Conservation (phyloP, 2,888 invertebrate genomes). For the Hydriomena furcata region DNA sequence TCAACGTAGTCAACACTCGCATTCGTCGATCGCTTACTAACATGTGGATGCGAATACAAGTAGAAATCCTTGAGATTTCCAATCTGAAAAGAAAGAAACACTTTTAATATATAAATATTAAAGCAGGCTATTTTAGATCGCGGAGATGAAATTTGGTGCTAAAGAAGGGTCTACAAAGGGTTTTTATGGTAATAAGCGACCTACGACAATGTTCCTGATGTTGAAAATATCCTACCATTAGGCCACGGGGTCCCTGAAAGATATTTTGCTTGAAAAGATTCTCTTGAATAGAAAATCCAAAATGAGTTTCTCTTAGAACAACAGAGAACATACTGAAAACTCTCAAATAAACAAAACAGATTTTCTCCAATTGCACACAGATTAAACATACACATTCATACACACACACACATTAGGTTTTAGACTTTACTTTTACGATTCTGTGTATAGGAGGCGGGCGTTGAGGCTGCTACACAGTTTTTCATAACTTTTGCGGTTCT, state of each 20-base stretch:
- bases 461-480: too few species aligned
- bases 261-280: constrained; percentile 4
- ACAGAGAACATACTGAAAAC: too few species aligned
- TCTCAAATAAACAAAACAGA: too few species aligned
- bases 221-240: constrained; percentile 16
- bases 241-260: neutral
- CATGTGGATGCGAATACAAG: constrained; percentile 70
- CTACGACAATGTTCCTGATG: constrained; percentile 20
- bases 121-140: constrained; percentile 7
- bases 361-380: too few species aligned
- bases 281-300: neutral
- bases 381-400: too few species aligned
- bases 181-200: constrained; percentile 22
- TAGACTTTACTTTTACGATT: too few species aligned
- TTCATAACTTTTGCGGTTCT: too few species aligned
- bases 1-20: constrained; percentile 63
- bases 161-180: constrained; percentile 19
- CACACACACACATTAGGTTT: too few species aligned
- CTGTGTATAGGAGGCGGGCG: too few species aligned
- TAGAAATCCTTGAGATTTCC: constrained; percentile 71
- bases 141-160: constrained; percentile 7
- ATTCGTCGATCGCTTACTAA: constrained; percentile 72
- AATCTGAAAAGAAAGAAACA: constrained; percentile 66
- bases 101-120: constrained; percentile 24
- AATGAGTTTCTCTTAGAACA: neutral